Evolutionary conservation across 92 coral and sea anemone genomes (phyloP), one percentile per base, ranked within the genome.

Genomic region (Zoanthus solanderi): DNA sequence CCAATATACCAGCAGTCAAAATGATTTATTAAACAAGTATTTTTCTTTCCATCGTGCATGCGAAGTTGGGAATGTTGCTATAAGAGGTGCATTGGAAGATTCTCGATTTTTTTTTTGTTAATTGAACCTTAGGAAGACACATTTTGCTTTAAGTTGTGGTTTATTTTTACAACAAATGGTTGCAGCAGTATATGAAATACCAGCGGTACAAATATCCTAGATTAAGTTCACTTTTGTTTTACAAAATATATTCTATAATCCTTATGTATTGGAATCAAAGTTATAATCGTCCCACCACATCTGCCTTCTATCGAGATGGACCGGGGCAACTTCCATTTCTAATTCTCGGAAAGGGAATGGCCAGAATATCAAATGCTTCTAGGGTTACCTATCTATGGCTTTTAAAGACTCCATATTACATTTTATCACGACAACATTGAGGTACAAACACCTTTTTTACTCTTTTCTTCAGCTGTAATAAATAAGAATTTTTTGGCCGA

Each of bases 181-280:
- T 81, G 85, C 84, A 65, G 85, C 63, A 81, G 85, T 81, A 66
- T 81, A 67, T 44, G 85, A 81, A 66, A 81, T 45, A 75, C 84
- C 75, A 81, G 88, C 81, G 78, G 82, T 88, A 91, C 93, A 81
- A 81, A 81, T 66, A 81, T 66, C 66, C 85, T 66, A 28, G 90
- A 86, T 65, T 91, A 77, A 60, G 71, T 83, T 63, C 85, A 91
- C 81, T 76, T 91, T 56, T 75, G 85, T 83, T 83, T 82, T 91
- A 91, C 88, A 91, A 91, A 91, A 91, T 91, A 91, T 83, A 91
- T 91, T 91, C 86, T 73, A 78, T 90, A 63, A 76, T 71, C 86
- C 84, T 69, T 66, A 73, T 79, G 75, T 47, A 13, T 6, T 45
- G 75, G 85, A 81, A 81, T 81, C 68, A 65, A 81, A 81, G 76